phyloP scores from a whole-genome alignment of 2,888 invertebrate genomes.

The Cosmopolites sordidus region DNA sequence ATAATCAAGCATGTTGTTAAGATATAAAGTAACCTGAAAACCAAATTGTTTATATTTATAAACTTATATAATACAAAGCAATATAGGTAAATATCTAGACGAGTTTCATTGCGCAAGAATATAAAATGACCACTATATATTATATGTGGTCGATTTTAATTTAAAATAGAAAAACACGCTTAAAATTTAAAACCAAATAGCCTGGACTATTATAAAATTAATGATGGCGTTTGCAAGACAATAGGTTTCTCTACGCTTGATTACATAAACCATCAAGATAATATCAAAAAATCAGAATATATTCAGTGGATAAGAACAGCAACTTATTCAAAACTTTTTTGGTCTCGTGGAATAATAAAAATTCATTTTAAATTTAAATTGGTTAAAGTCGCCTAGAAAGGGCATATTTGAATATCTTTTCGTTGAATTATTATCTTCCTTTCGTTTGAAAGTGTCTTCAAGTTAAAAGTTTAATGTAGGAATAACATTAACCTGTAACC shows the following conservation, averaged over 20 bases:
- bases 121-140: too few relatives aligned
- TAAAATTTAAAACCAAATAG: not conserved
- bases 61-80: too few relatives aligned
- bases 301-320: slow-evolving; percentile 23
- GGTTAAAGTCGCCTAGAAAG: slow-evolving; percentile 18
- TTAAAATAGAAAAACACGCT: not conserved
- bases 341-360: slow-evolving; percentile 21
- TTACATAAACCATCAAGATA: slow-evolving; percentile 28
- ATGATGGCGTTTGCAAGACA: slow-evolving; percentile 24
- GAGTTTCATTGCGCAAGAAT: too few relatives aligned
- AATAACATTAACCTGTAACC: slow-evolving; percentile 1
- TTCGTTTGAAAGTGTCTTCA: not conserved
- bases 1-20: too few relatives aligned
- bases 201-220: slow-evolving; percentile 24
- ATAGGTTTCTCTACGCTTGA: slow-evolving; percentile 24
- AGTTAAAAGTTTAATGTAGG: not conserved
- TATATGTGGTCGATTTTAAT: too few relatives aligned
- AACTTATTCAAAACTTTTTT: slow-evolving; percentile 16
- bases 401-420: slow-evolving; percentile 23
- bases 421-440: slow-evolving; percentile 25
- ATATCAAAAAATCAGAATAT: slow-evolving; percentile 23
- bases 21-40: too few relatives aligned
- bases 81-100: too few relatives aligned
- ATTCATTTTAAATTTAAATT: slow-evolving; percentile 27
- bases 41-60: too few relatives aligned